Conservation (phyloP, 1,140 invertebrate genomes). For the Drosophila burlai region DNA sequence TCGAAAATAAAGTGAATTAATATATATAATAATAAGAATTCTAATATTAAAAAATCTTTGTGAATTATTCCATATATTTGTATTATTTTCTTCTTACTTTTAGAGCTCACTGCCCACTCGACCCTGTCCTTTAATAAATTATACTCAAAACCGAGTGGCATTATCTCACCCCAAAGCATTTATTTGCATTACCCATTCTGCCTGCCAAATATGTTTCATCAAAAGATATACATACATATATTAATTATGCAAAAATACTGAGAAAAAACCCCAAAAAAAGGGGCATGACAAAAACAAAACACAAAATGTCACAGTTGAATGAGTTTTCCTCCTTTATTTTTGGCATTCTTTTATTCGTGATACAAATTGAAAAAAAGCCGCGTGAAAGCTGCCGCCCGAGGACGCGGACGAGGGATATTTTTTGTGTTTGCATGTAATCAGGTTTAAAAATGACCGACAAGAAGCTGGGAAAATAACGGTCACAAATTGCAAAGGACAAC, state of each 20-base stretch:
- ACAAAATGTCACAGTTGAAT: slow-evolving; percentile 72
- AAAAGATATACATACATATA: slow-evolving; percentile 68
- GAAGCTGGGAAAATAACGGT: slow-evolving; percentile 59
- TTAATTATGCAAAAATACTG: slow-evolving; percentile 69
- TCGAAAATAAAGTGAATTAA: not conserved
- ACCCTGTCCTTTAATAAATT: slow-evolving; percentile 4
- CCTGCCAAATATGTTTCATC: slow-evolving; percentile 68
- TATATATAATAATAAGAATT: not conserved
- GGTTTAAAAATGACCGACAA: slow-evolving; percentile 71
- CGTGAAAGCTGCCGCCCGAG: slow-evolving; percentile 57
- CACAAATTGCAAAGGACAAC: slow-evolving; percentile 62
- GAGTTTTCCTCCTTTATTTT: slow-evolving; percentile 57
- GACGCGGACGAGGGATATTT: slow-evolving; percentile 53
- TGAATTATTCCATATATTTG: not conserved
- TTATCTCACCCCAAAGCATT: slow-evolving; percentile 52
- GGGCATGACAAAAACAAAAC: slow-evolving; percentile 44
- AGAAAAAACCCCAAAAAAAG: slow-evolving; percentile 35
- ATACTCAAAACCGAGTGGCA: slow-evolving; percentile 13
- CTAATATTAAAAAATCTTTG: not conserved
- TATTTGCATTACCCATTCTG: slow-evolving; percentile 74
- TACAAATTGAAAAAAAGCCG: slow-evolving; percentile 75
- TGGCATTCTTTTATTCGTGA: slow-evolving; percentile 22
- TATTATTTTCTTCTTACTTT: too few species aligned
- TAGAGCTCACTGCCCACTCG: slow-evolving; percentile 1
- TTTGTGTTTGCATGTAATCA: slow-evolving; percentile 69